A percentile compares a stretch with the other conserved stretches of the same genome.
phyloP scores from a whole-genome alignment of 92 coral and sea anemone genomes.

The Heliopora coerulea region DNA sequence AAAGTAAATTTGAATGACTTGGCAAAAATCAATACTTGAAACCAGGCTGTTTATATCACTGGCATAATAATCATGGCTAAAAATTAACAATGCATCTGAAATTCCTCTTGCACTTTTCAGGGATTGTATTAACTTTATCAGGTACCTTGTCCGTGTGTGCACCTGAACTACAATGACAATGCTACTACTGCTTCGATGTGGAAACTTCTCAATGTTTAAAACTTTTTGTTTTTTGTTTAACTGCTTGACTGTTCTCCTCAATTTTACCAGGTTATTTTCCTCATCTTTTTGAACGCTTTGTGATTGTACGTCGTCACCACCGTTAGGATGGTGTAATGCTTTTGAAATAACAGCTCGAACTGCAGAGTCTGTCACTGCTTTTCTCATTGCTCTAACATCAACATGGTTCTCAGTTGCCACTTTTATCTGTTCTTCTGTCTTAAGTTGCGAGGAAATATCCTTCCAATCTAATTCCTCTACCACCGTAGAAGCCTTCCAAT shows the following conservation, averaged over 20 bases:
- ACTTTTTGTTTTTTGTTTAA: conserved; percentile 57
- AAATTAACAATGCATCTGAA: conserved; percentile 63
- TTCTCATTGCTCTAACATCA: too few species aligned
- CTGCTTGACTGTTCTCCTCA: conserved; percentile 53
- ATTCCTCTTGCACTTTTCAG: conserved; percentile 72
- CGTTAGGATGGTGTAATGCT: too few species aligned
- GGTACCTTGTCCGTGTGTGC: conserved; percentile 77
- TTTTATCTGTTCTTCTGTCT: not conserved
- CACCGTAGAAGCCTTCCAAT: not conserved
- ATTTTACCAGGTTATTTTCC: conserved; percentile 46
- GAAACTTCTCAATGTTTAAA: conserved; percentile 61
- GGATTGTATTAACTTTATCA: conserved; percentile 70
- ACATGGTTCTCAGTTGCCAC: not conserved
- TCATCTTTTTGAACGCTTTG: not conserved
- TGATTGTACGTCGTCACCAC: too few species aligned
- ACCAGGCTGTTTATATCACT: conserved; percentile 71
- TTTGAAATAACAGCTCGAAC: too few species aligned
- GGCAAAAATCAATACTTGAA: conserved; percentile 73
- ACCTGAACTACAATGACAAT: conserved; percentile 86
- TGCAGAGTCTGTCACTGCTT: too few species aligned
- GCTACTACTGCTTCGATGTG: conserved; percentile 48
- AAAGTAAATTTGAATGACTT: conserved; percentile 91
- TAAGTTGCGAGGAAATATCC: not conserved
- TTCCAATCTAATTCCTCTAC: not conserved
- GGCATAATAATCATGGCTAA: conserved; percentile 81